Base-by-base conservation (phyloP, 2,888 invertebrate species). In the Myathropa florea region DNA sequence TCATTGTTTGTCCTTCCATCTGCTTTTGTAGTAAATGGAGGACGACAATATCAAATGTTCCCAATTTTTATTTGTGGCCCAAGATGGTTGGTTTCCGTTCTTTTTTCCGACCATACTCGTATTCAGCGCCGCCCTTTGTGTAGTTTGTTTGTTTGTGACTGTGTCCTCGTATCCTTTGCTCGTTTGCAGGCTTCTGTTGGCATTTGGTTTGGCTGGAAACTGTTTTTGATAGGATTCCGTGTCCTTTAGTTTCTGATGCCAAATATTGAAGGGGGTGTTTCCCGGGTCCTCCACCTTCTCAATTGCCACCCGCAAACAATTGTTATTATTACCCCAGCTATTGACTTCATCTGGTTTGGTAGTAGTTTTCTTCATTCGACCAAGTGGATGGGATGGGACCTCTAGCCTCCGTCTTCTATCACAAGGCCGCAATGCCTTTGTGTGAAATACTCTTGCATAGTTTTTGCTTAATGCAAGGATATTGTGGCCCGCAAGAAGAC, bases 141-240 rank as follows among this genome's bases (percentile, higher is more conserved):
- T 72, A 24, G 30, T 64, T 73, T 23, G 18, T 59, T 36, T 65
- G 18, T 65, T 67, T 30, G 33, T 23, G 26, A 57, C 81, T 77
- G 68, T 72, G 65, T 67, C 26, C 76, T 84, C 30, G 36, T 65
- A 70, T 81, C 36, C 68, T 78, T 85, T 63, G 55, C 68, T 81
- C 71, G 67, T 81, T 85, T 83, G 55, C 63, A 60, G 71, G 83
- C 60, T 61, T 60, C 76, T 82, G 76, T 60, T 60, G 24, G 61
- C 46, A 26, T 70, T 72, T 75, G 57, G 75, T 53, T 68, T 61
- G 67, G 63, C 26, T 82, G 63, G 68, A 64, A 86, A 82, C 78
- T 82, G 85, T 78, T 86, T 86, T 78, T 86, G 85, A 86, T 86
- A 65, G 85, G 76, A 60, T 73, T 86, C 39, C 46, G 36, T 78